A percentile compares a stretch with the other conserved stretches of the same genome.
These are phyloP conservation scores for Poecilia velifera DNA, from an alignment of 2,797 vertebrate species.

Conservation along the genomic window DNA sequence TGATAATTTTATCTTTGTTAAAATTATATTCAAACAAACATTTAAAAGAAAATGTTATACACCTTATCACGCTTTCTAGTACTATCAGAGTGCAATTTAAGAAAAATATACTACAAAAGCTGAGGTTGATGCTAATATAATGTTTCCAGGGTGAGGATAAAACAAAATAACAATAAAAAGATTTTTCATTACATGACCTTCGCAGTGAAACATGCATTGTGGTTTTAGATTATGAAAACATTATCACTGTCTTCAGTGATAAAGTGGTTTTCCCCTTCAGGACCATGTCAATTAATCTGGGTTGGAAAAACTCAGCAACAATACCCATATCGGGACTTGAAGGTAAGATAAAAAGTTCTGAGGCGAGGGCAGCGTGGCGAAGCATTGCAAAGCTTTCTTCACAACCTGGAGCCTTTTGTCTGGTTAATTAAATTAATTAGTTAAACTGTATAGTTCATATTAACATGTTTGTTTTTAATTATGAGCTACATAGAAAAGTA, in stretches of 20 bases:
- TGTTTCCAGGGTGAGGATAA: background rate
- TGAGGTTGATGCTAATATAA: background rate
- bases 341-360: background rate
- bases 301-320: background rate
- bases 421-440: too few relatives aligned
- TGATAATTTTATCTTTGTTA: background rate
- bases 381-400: conserved; percentile 3
- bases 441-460: background rate
- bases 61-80: background rate
- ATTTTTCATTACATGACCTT: background rate
- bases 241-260: background rate
- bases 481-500: conserved; percentile 10
- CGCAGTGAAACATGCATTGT: background rate
- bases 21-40: background rate
- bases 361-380: background rate
- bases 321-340: background rate
- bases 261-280: background rate
- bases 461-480: conserved; percentile 10
- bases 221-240: background rate
- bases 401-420: background rate
- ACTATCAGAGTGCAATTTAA: background rate
- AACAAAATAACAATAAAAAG: background rate
- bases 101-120: background rate
- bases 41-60: background rate
- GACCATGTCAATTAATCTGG: background rate